Evolutionary conservation across 2,113 vertebrate genomes (phyloP), one percentile per base, ranked within the genome.

Genomic region (Pycnonotus jocosus): DNA sequence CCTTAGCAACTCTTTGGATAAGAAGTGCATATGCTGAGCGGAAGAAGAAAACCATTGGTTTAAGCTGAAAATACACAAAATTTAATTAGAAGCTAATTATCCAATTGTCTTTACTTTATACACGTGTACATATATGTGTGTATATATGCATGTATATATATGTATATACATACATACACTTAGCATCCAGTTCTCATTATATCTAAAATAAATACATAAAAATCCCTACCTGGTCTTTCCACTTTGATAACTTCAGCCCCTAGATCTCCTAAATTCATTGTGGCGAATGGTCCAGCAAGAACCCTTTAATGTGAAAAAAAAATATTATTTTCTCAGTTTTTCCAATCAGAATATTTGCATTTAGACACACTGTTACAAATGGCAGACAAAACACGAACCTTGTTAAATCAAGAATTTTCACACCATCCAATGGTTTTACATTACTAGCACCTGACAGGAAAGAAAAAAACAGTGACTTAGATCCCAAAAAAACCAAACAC

Each of bases 181-280:
- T 21, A 76, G 31, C 17, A 60, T 28, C 9, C 10, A 21, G 9
- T 69, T 85, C 10, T 86, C 58, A 64, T n/a, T 62, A 45, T 35
- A 68, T 6, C 21, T 44, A 51, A 86, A 86, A 53, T 11, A 78
- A 22, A 54, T 6, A 73, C 44, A 54, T 30, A 35, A 27, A 83
- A 84, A 53, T 28, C 94, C 94, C 98, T 96, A 98, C 99, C 99
- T 97, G 99, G 99, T 96, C 97, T 98, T 98, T 99, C 99, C 78
- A 99, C 99, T 97, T 99, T 99, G 94, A 99, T 99, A 50, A 99
- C 98, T 96, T 99, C 99, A 51, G 99, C 99, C 83, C 99, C 99
- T 78, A 99, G 98, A 90, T 99, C 99, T 96, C 98, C 99, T 65
- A 99, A 98, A 96, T 99, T 99, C 99, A 99, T 99, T 54, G 99